Evolutionary conservation across 2,797 vertebrate species (phyloP).

Genomic region (Sebastes iracundus): DNA sequence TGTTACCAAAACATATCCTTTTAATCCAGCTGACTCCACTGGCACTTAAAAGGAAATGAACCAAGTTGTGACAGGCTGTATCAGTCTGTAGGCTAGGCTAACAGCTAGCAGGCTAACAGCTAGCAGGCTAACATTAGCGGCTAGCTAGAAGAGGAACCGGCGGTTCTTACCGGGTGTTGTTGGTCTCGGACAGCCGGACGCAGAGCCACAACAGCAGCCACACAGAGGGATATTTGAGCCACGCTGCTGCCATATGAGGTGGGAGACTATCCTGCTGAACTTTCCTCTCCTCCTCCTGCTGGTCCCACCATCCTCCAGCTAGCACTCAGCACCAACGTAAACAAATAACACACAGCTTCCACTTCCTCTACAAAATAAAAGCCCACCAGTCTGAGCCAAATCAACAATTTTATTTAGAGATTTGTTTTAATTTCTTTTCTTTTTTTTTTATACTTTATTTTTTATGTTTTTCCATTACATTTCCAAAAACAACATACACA

Average conservation of each 20-base stretch:
- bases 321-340: rapidly evolving
- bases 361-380: slow-evolving; percentile 35
- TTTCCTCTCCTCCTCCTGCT: not conserved
- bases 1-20: rapidly evolving
- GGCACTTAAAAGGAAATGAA: not conserved
- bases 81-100: not conserved
- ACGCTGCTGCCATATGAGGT: slow-evolving; percentile 67
- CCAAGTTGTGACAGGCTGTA: not conserved
- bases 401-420: not conserved
- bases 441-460: too few species aligned
- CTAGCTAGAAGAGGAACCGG: not conserved
- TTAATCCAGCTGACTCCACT: rapidly evolving
- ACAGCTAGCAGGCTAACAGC: slow-evolving; percentile 25
- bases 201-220: slow-evolving; percentile 60
- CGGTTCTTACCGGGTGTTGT: slow-evolving; percentile 68
- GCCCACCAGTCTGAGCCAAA: not conserved
- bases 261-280: not conserved
- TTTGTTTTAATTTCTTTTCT: not conserved
- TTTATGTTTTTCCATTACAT: too few species aligned
- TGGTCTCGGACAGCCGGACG: slow-evolving; percentile 36
- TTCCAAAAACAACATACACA: too few species aligned
- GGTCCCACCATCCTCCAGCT: slow-evolving; percentile 8
- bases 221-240: slow-evolving; percentile 26
- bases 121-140: slow-evolving; percentile 12
- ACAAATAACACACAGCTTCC: not conserved